Base-by-base conservation (phyloP, 2,888 invertebrate species). In the Sipunculus nudus region DNA sequence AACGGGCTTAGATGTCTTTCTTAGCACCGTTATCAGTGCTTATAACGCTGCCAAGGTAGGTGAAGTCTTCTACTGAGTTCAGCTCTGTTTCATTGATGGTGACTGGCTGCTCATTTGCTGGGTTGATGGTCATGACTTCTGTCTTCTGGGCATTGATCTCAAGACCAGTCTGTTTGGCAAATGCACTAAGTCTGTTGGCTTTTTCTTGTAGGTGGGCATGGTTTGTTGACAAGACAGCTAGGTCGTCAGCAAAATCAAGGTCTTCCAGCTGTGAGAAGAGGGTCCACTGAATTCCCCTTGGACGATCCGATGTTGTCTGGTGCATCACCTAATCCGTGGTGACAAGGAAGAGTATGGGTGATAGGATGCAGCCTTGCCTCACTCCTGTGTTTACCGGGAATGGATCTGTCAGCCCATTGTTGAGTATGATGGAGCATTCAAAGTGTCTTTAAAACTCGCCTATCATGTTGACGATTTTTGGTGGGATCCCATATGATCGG, bases 321-420 rank as follows among this genome's bases (percentile, higher is more conserved):
- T 40, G 29, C 53, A 61, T 60, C n/a, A 61, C 46, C 46, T 39
- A 61, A 35, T 61, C 52, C 13, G 61, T 61, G 16, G 13, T 52
- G n/a, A 61, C 13, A 31, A 21, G 19, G 46, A 61, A 61, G 8
- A 61, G 23, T 26, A 61, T 26, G 3, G 49, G 31, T 2, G 45
- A 46, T 21, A 53, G n/a, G 13, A 61, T 28, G 25, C 55, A 61
- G 21, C 59, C 55, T 47, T 68, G 61, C 26, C 57, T 53, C 10
- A 65, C 67, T 26, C 57, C 57, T 29, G 64, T 61, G 29, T 67
- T 55, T 2, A 67, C 59, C 32, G 29, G 21, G 32, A 53, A 53
- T 59, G 41, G 31, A n/a, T n/a, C n/a, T n/a, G n/a, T n/a, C n/a
- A n/a, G n/a, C n/a, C n/a, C n/a, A n/a, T n/a, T n/a, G n/a, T n/a